These are phyloP conservation scores for Andrena praecox DNA, from an alignment of 2,888 invertebrate species.

Conservation along the genomic window DNA sequence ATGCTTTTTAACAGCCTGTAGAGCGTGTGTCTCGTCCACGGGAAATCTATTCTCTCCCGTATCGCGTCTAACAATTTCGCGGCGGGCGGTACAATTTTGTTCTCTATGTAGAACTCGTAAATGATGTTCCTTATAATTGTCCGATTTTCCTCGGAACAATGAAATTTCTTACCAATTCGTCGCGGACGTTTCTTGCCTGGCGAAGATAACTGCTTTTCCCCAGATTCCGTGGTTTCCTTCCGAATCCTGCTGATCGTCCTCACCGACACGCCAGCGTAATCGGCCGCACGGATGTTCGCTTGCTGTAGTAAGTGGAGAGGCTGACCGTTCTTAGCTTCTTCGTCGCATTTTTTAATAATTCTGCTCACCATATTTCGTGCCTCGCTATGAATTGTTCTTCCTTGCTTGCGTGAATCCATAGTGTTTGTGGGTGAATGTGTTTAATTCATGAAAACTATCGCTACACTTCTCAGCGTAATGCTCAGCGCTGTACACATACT, in stretches of 20 bases:
- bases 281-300: not conserved
- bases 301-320: not conserved
- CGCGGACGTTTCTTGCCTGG: constrained; percentile 1
- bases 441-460: too few species aligned
- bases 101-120: too few species aligned
- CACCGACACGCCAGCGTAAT: constrained; percentile 1
- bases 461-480: too few species aligned
- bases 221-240: not conserved
- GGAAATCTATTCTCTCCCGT: too few species aligned
- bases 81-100: too few species aligned
- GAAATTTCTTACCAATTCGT: too few species aligned
- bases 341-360: constrained; percentile 1
- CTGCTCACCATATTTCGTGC: constrained; percentile 7
- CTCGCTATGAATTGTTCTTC: not conserved
- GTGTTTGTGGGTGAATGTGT: not conserved
- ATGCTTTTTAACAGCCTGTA: too few species aligned
- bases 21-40: too few species aligned
- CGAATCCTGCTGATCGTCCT: constrained; percentile 3
- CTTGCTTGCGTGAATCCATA: not conserved
- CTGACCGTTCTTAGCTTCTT: not conserved
- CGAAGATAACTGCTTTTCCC: not conserved
- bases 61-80: too few species aligned
- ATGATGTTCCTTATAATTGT: too few species aligned
- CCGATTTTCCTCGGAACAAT: too few species aligned
- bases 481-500: too few species aligned